These are phyloP conservation scores for Rotaria socialis DNA, from an alignment of 2,888 invertebrate species.

Conservation along the genomic window DNA sequence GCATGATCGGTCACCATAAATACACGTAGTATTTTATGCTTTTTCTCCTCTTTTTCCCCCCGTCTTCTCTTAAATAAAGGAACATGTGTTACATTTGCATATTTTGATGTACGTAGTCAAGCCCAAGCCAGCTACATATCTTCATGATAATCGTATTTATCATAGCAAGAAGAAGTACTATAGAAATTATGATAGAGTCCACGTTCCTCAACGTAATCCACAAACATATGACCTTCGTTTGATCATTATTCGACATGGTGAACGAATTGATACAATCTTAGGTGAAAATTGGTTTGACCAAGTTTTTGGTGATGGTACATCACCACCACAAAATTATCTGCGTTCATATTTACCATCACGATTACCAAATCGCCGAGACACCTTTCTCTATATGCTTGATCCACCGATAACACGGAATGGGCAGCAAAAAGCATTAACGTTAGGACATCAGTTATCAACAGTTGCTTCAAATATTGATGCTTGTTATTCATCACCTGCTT, in stretches of 20 bases:
- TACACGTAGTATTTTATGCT: not conserved
- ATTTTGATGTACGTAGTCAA: not conserved
- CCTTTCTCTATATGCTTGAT: not conserved
- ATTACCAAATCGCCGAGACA: not conserved
- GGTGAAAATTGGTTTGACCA: not conserved
- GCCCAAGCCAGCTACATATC: not conserved
- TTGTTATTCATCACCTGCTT: slow-evolving; percentile 29
- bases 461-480: not conserved
- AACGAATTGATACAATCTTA: not conserved
- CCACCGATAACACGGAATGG: not conserved
- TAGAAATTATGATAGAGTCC: not conserved
- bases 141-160: not conserved
- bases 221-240: not conserved
- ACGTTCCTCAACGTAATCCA: not conserved
- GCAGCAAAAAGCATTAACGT: not conserved
- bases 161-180: not conserved
- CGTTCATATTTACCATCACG: not conserved
- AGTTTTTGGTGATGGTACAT: not conserved
- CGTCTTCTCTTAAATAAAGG: not conserved
- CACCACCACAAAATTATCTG: not conserved
- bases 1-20: not conserved
- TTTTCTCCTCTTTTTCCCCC: not conserved
- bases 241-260: not conserved
- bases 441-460: not conserved
- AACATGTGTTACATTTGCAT: not conserved